Base-by-base conservation (phyloP, 2,113 vertebrate genomes). In the Rhinoptilus africanus region DNA sequence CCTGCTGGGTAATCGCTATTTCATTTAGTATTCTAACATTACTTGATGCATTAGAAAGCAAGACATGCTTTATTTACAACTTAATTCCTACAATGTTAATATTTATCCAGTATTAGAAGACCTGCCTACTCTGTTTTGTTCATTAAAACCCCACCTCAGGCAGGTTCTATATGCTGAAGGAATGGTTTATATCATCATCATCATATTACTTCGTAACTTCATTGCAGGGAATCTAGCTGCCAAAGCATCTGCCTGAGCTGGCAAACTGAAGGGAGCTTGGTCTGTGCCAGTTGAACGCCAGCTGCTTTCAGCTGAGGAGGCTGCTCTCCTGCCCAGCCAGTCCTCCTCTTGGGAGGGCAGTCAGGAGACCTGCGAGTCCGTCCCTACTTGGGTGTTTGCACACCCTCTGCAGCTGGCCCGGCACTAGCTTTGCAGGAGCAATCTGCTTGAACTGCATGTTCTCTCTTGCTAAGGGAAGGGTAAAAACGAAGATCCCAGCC, bases 311-410 rank as follows among this genome's bases (percentile, higher is more conserved):
- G 30, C 78, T 3, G 8, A 54, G 53, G 59, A 26, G 28, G 32
- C 60, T 82, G 57, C 57, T 50, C 4, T 83, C 23, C 57, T 78
- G 47, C n/a, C 32, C 54, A 59, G 39, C 24, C 43, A 10, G 76
- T 34, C 5, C 8, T 76, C 5, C 9, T 80, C 19, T 22, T 22
- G 32, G 51, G 47, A 83, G 47, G n/a, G 21, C 43, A 66, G 56
- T 12, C 34, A 23, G 57, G 43, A 84, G 37, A 39, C 24, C 54
- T 63, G n/a, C 0, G 0, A 23, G 26, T 39, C 6, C 54, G 11
- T 11, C 21, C 6, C 9, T 35, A 0, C 74, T 54, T 35, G 43
- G 53, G 62, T 69, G 47, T 21, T 3, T 3, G 13, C 59, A 17
- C 14, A 24, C 35, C 26, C 34, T 47, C 47, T 62, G 45, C 41